A percentile compares a stretch with the other conserved stretches of the same genome.
Conservation (phyloP, 1,140 invertebrate genomes). For the Branchinecta lindahli region DNA sequence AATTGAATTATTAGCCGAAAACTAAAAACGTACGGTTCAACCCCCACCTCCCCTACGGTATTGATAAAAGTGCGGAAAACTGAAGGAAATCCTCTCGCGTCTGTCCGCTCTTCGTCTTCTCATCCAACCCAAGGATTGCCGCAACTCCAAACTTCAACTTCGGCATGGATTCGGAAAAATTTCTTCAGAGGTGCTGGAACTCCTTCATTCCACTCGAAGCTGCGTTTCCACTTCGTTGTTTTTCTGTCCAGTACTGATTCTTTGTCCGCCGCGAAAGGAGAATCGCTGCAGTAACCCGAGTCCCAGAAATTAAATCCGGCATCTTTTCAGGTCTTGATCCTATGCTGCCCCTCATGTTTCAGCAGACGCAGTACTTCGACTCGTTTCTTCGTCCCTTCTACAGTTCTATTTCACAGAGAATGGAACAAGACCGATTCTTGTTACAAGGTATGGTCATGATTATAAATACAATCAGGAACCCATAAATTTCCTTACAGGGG, state of each 20-base stretch:
- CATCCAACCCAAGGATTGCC: background rate
- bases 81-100: no score
- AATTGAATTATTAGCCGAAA: no score
- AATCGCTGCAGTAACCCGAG: no score
- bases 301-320: no score
- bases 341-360: background rate
- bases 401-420: background rate
- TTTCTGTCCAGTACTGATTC: no score
- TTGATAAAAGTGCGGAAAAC: no score
- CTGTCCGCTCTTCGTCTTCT: background rate
- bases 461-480: no score
- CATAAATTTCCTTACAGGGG: no score
- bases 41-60: no score
- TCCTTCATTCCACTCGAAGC: background rate
- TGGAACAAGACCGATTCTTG: background rate
- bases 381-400: background rate
- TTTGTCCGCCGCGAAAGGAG: no score
- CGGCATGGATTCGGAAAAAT: background rate
- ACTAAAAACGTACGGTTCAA: no score
- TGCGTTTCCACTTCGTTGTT: no score
- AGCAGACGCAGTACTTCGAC: background rate
- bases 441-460: background rate
- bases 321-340: background rate
- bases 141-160: conserved; percentile 8
- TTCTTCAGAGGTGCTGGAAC: background rate